These are phyloP conservation scores for Drosophila trichaetosa DNA, from an alignment of 2,888 invertebrate species.

Conservation along the genomic window DNA sequence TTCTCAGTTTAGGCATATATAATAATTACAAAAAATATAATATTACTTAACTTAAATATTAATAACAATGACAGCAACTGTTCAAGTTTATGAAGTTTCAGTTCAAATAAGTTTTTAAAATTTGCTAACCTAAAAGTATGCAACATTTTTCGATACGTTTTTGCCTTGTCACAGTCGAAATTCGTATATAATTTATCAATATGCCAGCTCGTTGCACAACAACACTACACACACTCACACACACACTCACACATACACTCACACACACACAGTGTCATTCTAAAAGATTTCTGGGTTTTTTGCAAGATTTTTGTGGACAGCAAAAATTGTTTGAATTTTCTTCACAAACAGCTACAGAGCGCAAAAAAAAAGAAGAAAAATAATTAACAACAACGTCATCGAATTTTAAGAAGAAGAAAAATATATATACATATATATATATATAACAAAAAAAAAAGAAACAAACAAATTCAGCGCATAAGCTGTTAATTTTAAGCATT, in stretches of 20 bases:
- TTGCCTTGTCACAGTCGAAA: slow-evolving; percentile 14
- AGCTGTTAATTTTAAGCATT: slow-evolving; percentile 41
- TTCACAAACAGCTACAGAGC: slow-evolving; percentile 38
- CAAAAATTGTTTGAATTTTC: slow-evolving; percentile 52
- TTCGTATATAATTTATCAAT: not conserved
- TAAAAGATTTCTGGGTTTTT: slow-evolving; percentile 58
- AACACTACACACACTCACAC: slow-evolving; percentile 24
- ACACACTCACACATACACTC: not conserved
- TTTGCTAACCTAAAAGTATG: slow-evolving; percentile 10
- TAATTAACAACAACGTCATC: slow-evolving; percentile 24
- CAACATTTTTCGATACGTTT: slow-evolving; percentile 13
- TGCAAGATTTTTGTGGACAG: slow-evolving; percentile 55
- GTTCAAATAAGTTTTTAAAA: not conserved
- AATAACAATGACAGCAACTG: not conserved
- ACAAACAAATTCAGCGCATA: slow-evolving; percentile 41
- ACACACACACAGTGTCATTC: slow-evolving; percentile 16
- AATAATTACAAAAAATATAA: not conserved
- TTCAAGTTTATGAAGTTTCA: not conserved
- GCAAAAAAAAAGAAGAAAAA: slow-evolving; percentile 6
- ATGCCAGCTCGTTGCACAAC: slow-evolving; percentile 25
- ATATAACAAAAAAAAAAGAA: slow-evolving; percentile 6
- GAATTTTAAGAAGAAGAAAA: slow-evolving; percentile 37
- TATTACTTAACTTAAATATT: not conserved
- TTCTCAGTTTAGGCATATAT: not conserved
- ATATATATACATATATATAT: slow-evolving; percentile 15